Evolutionary conservation across 53 echinoderm and acorn worm genomes (phyloP), one percentile per base, ranked within the genome.

Genomic region (Glandiceps talaboti): DNA sequence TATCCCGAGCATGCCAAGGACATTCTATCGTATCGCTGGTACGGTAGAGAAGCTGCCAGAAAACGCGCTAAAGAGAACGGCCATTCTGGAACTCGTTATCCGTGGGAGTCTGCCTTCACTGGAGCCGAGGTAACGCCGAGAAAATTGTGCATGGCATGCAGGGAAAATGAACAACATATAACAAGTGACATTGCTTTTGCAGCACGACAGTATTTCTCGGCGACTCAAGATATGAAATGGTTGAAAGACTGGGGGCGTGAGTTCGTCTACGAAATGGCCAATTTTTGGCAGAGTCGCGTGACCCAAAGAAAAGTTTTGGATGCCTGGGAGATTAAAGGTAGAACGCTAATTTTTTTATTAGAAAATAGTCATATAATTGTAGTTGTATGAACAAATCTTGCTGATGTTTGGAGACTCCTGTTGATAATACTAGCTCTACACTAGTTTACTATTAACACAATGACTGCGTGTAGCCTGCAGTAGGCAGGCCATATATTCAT

Each of bases 41-140:
- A 86, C 33, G 92, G 90, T n/a, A 73, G 92, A 76, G 86, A 92
- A 20, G 92, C 96, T 33, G 96, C 92, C 27, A 90, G 81, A 30
- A 80, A 82, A 0, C 31, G 88, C 12, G 96, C 96, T 26, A 82
- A 79, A 32, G 78, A 79, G 20, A 91, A 81, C 27, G 90, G 89
- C 1, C 81, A 87, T 73, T 31, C 85, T 77, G 96, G 96, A 25
- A 85, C 92, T 28, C 78, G 85, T 79, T 96, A 83, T 78, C 96
- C 96, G 0, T 96, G 96, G 95, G 96, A 96, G 80, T 86, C 86
- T 87, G 96, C 92, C 30, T 92, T 88, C 77, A 84, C 96, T 33
- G 96, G 96, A 92, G 74, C 31, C 32, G n/a, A 77, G 64, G 64
- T 45, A 20, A 45, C 64, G 20, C 64, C 64, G 6, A 20, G 64